Evolutionary conservation across 2,113 vertebrate species (phyloP).

Genomic region (Pionites leucogaster): DNA sequence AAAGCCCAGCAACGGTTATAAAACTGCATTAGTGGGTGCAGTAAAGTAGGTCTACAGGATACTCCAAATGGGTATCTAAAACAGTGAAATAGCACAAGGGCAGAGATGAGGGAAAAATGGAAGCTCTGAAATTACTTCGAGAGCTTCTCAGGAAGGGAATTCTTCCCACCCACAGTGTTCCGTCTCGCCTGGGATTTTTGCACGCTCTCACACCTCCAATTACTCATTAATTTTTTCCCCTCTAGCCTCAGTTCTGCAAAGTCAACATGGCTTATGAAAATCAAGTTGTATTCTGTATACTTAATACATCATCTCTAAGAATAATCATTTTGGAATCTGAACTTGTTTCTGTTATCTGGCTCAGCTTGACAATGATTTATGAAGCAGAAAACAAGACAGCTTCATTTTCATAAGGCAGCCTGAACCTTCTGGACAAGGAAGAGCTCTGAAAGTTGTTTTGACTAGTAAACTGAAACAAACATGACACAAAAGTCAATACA

Average conservation of each 20-base stretch:
- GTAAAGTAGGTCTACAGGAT: slow-evolving; percentile 12
- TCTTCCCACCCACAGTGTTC: not conserved
- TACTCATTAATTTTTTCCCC: slow-evolving; percentile 46
- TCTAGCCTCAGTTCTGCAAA: slow-evolving; percentile 70
- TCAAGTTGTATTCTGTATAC: slow-evolving; percentile 76
- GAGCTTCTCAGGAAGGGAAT: not conserved
- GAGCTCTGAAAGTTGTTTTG: slow-evolving; percentile 82
- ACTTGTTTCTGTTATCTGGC: slow-evolving; percentile 78
- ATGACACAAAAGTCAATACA: slow-evolving; percentile 86
- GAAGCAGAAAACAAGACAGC: slow-evolving; percentile 82
- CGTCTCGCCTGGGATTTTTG: slow-evolving; percentile 19
- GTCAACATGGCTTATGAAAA: slow-evolving; percentile 77
- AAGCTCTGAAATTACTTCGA: slow-evolving; percentile 32
- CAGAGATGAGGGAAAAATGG: slow-evolving; percentile 31
- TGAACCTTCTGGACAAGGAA: slow-evolving; percentile 79
- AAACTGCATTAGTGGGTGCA: not conserved
- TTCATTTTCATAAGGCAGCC: slow-evolving; percentile 83
- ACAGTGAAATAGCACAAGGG: not conserved
- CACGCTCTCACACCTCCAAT: slow-evolving; percentile 42
- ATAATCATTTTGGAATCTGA: slow-evolving; percentile 81
- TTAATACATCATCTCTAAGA: slow-evolving; percentile 81
- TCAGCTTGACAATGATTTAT: slow-evolving; percentile 84
- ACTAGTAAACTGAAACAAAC: slow-evolving; percentile 82
- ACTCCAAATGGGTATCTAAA: slow-evolving; percentile 19
- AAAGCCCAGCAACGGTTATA: not conserved